A percentile compares a stretch with the other conserved stretches of the same genome.
These are phyloP conservation scores for Parelbella ahira DNA, from an alignment of 2,888 invertebrate genomes.

Conservation along the genomic window DNA sequence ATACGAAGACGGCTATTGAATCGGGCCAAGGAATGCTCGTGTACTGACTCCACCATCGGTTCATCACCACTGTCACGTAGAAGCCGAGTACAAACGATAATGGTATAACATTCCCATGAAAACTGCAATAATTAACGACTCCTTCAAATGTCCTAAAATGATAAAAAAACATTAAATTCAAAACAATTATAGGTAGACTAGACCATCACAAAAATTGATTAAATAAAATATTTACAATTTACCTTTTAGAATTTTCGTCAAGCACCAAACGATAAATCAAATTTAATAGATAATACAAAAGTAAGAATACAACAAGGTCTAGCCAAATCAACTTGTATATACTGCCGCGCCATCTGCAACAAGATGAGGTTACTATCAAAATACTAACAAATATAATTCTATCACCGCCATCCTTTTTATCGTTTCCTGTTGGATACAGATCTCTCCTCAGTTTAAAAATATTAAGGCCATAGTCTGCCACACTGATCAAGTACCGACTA, in stretches of 20 bases:
- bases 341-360: constrained; percentile 94
- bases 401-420: too few relatives aligned
- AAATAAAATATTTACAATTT: too few relatives aligned
- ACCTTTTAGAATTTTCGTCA: constrained; percentile 85
- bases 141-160: constrained; percentile 87
- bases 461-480: too few relatives aligned
- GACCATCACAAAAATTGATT: too few relatives aligned
- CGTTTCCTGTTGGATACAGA: too few relatives aligned
- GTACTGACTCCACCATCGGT: constrained; percentile 95
- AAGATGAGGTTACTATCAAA: constrained; percentile 24
- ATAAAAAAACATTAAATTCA: not conserved
- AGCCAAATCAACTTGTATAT: constrained; percentile 97
- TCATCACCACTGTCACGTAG: constrained; percentile 95
- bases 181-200: too few relatives aligned
- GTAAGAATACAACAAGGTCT: constrained; percentile 89
- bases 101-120: constrained; percentile 93
- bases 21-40: constrained; percentile 92
- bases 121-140: constrained; percentile 91
- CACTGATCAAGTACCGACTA: too few relatives aligned
- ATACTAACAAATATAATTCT: too few relatives aligned
- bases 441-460: too few relatives aligned
- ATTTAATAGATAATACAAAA: constrained; percentile 89
- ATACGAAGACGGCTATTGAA: constrained; percentile 91
- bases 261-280: constrained; percentile 87
- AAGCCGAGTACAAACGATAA: constrained; percentile 96